A percentile compares a stretch with the other conserved stretches of the same genome.
phyloP scores from a whole-genome alignment of 1,140 invertebrate species.

The Cotesia chilonis region DNA sequence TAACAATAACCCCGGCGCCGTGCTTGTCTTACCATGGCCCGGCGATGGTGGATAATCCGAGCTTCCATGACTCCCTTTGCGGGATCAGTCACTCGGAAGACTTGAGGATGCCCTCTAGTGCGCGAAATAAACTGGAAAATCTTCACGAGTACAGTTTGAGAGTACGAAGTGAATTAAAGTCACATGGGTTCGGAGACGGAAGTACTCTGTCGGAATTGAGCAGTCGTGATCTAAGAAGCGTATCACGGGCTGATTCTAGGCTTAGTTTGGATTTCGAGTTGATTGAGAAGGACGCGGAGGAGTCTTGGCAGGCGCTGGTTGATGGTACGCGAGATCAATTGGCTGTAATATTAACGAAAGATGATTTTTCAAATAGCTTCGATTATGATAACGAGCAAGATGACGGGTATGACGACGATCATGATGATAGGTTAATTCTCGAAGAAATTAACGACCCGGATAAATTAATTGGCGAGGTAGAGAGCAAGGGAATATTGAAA shows the following conservation, averaged over 20 bases:
- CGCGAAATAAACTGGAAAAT: conserved; percentile 58
- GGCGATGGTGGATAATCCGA: conserved; percentile 47
- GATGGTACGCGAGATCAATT: neutral
- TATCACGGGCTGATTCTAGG: conserved; percentile 40
- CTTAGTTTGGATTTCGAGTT: conserved; percentile 38
- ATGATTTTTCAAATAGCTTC: neutral
- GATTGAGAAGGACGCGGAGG: conserved; percentile 18
- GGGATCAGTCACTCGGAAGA: conserved; percentile 52
- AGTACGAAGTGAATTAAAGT: conserved; percentile 53
- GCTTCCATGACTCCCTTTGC: conserved; percentile 56
- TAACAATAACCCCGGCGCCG: conserved; percentile 50
- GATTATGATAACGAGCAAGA: neutral
- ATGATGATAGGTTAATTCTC: neutral
- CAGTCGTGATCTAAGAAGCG: conserved; percentile 43
- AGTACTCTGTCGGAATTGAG: conserved; percentile 54
- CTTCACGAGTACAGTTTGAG: conserved; percentile 59
- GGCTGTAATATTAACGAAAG: neutral
- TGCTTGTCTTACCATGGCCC: conserved; percentile 57
- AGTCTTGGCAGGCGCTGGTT: neutral
- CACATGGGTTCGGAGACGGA: conserved; percentile 48
- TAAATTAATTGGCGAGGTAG: neutral
- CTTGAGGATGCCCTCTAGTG: conserved; percentile 45
- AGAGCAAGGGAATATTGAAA: conserved; percentile 51
- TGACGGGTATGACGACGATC: neutral
- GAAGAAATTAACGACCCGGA: conserved; percentile 10